Evolutionary conservation across 2,113 vertebrate species (phyloP), one percentile per base, ranked within the genome.

Genomic region (Chaetorhynchus papuensis): DNA sequence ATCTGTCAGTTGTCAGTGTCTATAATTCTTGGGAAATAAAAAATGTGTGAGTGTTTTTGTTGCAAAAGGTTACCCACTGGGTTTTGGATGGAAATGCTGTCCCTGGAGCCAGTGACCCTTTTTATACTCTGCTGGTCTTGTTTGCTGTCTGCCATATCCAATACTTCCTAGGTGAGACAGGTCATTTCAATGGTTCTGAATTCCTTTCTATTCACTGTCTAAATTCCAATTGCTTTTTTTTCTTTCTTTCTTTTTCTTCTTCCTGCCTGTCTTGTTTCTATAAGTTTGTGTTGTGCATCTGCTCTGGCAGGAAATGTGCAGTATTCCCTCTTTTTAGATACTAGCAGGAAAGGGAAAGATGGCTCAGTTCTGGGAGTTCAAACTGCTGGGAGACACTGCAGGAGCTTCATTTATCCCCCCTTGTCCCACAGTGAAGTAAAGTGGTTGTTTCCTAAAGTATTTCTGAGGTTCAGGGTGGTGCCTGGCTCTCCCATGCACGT

Each of bases 61-160:
- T 89, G 33, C 44, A 57, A 72, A 96, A 93, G 69, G 61, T 89
- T 83, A 69, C 52, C 42, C 44, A 28, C 22, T 39, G 61, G 45
- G 57, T 85, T 85, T 72, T 53, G 87, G 30, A 72, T 91, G 75
- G 89, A 90, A 88, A 54, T 77, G 24, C 63, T 94, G 33, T 60
- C 81, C 39, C 86, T 72, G 39, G 66, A 91, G 84, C 93, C 42
- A 57, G 69, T 71, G 83, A 87, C 68, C 81, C 81, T 95, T 89
- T 81, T 85, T 72, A 61, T 75, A 57, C 50, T 72, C 42, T 63
- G 70, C 87, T 87, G 70, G 74, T 71, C 70, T 83, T 87, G 91
- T 89, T 95, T 97, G 78, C 89, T 65, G 61, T 64, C 82, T 96
- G 89, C 91, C 45, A 44, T 69, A 94, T 82, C 57, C 83, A 79